A percentile compares a stretch with the other conserved stretches of the same genome.
phyloP scores from a whole-genome alignment of 64 coral and sea anemone species.

The Stichodactyla helianthus region DNA sequence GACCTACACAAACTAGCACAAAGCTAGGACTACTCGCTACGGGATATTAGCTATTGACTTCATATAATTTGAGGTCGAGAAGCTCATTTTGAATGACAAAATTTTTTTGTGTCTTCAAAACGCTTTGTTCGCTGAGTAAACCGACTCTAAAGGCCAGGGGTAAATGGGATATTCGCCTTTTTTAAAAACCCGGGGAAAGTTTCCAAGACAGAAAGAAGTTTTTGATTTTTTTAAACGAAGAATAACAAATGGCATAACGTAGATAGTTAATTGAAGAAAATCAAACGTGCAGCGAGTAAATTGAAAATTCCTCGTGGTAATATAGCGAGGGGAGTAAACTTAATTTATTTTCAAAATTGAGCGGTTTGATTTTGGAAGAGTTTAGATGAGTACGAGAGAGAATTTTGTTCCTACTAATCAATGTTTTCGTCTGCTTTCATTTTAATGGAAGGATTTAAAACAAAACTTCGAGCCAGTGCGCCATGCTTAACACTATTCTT shows the following conservation, averaged over 20 bases:
- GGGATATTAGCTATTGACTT: constrained; percentile 22
- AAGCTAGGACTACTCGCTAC: not conserved
- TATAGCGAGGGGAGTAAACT: not conserved
- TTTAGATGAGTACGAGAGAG: not conserved
- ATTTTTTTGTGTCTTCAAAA: not conserved
- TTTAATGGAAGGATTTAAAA: not conserved
- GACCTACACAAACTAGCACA: not conserved
- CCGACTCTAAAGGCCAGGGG: not conserved
- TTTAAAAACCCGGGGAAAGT: not conserved
- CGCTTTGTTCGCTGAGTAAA: not conserved
- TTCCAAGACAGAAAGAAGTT: not conserved
- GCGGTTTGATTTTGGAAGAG: not conserved
- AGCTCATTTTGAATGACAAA: not conserved
- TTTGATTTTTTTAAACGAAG: not conserved
- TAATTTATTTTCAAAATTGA: not conserved
- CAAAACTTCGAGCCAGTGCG: no score
- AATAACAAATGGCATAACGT: not conserved
- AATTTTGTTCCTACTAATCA: not conserved
- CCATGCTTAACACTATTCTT: not conserved
- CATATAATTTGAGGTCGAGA: constrained; percentile 2
- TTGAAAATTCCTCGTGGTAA: constrained; percentile 9
- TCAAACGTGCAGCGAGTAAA: not conserved
- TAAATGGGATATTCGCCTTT: not conserved
- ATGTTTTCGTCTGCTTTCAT: not conserved
- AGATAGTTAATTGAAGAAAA: constrained; percentile 16